phyloP scores from a whole-genome alignment of 2,113 vertebrate genomes.

The Panthera tigris region DNA sequence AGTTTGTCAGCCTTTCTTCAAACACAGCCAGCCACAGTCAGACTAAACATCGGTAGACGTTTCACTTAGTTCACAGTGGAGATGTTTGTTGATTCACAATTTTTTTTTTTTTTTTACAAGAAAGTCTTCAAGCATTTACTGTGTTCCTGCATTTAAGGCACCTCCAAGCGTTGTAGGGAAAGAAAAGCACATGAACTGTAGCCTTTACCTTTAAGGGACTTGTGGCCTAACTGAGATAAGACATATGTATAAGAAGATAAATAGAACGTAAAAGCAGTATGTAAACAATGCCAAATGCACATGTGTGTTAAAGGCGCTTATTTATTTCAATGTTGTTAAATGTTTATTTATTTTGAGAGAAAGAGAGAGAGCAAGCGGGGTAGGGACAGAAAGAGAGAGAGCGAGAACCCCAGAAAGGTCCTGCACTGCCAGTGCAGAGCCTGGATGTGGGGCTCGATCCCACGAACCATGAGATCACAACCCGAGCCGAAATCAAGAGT shows the following conservation, averaged over 20 bases:
- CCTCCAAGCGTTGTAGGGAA: background rate
- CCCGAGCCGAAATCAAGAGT: too few species aligned
- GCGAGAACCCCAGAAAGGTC: too few species aligned
- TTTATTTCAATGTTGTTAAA: too few species aligned
- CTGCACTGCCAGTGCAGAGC: too few species aligned
- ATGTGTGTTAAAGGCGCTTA: background rate
- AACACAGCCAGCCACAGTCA: conserved; percentile 48
- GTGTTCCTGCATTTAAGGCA: background rate
- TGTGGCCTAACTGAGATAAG: background rate
- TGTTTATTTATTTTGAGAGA: too few species aligned
- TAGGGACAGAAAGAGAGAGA: too few species aligned
- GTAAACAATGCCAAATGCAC: background rate
- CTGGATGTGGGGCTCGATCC: too few species aligned
- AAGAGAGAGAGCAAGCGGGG: too few species aligned
- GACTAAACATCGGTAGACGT: conserved; percentile 62
- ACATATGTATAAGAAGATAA: background rate
- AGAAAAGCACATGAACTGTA: background rate
- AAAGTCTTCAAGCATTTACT: conserved; percentile 25
- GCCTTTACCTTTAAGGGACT: background rate
- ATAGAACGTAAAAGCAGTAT: background rate
- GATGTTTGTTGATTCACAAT: conserved; percentile 26
- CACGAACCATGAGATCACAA: too few species aligned
- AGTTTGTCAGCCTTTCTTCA: conserved; percentile 24
- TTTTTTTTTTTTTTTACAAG: background rate
- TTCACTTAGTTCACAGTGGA: background rate